A percentile compares a stretch with the other conserved stretches of the same genome.
Conservation (phyloP, 2,888 invertebrate genomes). For the Metopia argyrocephala region DNA sequence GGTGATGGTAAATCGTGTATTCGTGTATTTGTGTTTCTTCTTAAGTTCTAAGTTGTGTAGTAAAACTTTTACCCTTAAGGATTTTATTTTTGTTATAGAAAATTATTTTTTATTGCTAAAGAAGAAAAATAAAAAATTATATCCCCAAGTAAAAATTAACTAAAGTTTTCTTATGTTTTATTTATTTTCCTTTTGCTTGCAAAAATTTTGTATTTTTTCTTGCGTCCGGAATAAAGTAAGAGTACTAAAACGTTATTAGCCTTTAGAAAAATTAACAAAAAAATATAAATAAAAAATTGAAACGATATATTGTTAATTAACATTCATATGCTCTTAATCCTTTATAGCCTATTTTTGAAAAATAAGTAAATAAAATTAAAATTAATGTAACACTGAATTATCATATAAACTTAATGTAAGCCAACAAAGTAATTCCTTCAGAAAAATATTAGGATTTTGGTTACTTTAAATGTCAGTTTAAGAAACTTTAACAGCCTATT, state of each 20-base stretch:
- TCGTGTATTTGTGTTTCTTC: too few relatives aligned
- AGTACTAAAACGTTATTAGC: neutral
- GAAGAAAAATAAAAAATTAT: neutral
- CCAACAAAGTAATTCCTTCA: neutral
- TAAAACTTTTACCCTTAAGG: conserved; percentile 41
- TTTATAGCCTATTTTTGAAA: too few relatives aligned
- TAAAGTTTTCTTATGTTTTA: conserved; percentile 15
- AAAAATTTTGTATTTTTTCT: too few relatives aligned
- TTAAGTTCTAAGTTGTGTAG: too few relatives aligned
- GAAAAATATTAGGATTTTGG: too few relatives aligned
- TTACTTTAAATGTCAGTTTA: too few relatives aligned
- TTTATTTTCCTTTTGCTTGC: neutral
- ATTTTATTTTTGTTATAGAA: conserved; percentile 6
- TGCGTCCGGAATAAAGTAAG: neutral
- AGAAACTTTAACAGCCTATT: too few relatives aligned
- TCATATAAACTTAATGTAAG: too few relatives aligned
- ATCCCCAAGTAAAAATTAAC: conserved; percentile 27
- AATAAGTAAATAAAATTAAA: too few relatives aligned
- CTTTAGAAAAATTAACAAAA: neutral
- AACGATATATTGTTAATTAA: too few relatives aligned
- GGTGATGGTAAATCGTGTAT: neutral
- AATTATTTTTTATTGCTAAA: neutral
- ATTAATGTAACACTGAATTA: too few relatives aligned
- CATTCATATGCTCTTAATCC: too few relatives aligned
- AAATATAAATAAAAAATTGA: neutral